Conservation (phyloP, 2,888 invertebrate species). For the Leucophenga montana region DNA sequence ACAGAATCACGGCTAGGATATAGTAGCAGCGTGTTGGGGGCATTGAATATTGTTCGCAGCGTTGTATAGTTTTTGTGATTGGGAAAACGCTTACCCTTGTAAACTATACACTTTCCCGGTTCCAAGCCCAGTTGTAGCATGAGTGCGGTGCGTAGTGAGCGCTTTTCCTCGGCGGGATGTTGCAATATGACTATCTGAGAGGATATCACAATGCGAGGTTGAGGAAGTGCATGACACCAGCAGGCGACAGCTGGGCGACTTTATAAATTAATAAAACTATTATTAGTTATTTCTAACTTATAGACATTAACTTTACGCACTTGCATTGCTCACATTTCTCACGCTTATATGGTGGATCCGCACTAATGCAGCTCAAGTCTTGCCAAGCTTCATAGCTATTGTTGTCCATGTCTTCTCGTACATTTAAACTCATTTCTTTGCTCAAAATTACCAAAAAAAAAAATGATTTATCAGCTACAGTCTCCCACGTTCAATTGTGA, state of each 20-base stretch:
- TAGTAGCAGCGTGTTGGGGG: slow-evolving; percentile 78
- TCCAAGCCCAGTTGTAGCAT: slow-evolving; percentile 87
- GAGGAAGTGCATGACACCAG: slow-evolving; percentile 89
- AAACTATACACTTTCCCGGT: slow-evolving; percentile 81
- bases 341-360: slow-evolving; percentile 83
- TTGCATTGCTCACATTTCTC: slow-evolving; percentile 82
- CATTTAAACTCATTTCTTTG: neutral
- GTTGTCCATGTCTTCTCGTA: slow-evolving; percentile 40
- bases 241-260: slow-evolving; percentile 91
- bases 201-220: slow-evolving; percentile 78
- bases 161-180: slow-evolving; percentile 94
- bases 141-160: slow-evolving; percentile 90
- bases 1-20: slow-evolving; percentile 86
- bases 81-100: slow-evolving; percentile 87
- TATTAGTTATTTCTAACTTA: neutral
- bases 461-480: slow-evolving; percentile 34
- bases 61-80: slow-evolving; percentile 75
- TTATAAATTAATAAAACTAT: slow-evolving; percentile 51
- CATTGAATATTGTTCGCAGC: slow-evolving; percentile 80
- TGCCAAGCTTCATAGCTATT: slow-evolving; percentile 76
- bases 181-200: slow-evolving; percentile 88
- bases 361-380: slow-evolving; percentile 82
- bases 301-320: slow-evolving; percentile 74
- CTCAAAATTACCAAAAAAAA: slow-evolving; percentile 37
- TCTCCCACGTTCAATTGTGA: slow-evolving; percentile 41